Evolutionary conservation across 2,113 vertebrate genomes (phyloP).

Genomic region (Silurus glanis): DNA sequence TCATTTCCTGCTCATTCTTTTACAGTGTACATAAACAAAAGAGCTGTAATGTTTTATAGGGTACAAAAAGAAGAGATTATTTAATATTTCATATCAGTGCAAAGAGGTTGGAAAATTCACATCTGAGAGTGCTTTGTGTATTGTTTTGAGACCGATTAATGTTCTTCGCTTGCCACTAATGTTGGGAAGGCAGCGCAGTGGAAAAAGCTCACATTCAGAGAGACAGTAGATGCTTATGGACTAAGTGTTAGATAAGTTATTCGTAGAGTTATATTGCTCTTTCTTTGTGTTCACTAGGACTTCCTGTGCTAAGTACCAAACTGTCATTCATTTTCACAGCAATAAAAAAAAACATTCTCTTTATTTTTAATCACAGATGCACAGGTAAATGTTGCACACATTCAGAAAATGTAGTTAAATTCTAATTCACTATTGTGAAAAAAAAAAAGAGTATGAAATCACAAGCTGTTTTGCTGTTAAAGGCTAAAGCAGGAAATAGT

Average conservation of each 20-base stretch:
- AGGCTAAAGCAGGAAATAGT: neutral
- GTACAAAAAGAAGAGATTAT: neutral
- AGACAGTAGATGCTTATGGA: neutral
- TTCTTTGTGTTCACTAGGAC: neutral
- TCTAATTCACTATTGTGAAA: neutral
- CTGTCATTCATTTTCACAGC: neutral
- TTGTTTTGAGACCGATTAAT: neutral
- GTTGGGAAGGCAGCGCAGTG: neutral
- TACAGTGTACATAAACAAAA: neutral
- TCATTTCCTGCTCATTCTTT: neutral
- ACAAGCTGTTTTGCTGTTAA: neutral
- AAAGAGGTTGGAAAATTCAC: neutral
- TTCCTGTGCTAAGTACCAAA: neutral
- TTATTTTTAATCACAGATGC: neutral
- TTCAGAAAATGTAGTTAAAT: neutral
- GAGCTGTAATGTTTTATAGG: neutral
- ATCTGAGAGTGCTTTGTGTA: constrained; percentile 8
- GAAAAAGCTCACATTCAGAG: neutral
- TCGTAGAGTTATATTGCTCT: neutral
- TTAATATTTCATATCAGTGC: constrained; percentile 27
- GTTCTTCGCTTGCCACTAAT: neutral
- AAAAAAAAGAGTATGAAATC: neutral
- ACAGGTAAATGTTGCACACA: neutral
- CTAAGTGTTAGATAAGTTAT: neutral
- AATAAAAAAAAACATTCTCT: neutral